Conservation (phyloP, 2,797 vertebrate genomes). For the Bovichtus variegatus region DNA sequence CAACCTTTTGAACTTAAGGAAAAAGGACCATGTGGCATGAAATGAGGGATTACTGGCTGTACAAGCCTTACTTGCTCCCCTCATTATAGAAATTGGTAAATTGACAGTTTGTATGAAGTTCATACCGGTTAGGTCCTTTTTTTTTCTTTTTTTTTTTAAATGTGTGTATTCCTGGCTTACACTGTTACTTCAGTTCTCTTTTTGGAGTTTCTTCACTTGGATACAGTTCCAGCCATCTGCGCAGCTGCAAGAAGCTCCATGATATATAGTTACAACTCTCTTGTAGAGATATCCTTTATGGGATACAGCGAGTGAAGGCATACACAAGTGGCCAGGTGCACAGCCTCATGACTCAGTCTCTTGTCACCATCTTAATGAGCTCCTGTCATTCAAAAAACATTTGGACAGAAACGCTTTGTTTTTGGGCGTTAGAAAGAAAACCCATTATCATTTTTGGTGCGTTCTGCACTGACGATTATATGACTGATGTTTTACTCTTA, state of each 20-base stretch:
- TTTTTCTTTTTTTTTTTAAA: no score
- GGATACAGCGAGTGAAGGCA: slow-evolving; percentile 32
- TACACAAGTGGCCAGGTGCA: slow-evolving; percentile 63
- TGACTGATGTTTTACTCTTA: slow-evolving; percentile 36
- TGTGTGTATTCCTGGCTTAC: neutral
- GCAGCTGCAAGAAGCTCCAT: slow-evolving; percentile 62
- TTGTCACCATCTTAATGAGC: slow-evolving; percentile 62
- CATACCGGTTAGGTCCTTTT: neutral
- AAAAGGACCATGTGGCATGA: neutral
- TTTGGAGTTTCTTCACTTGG: slow-evolving; percentile 38
- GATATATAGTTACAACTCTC: slow-evolving; percentile 54
- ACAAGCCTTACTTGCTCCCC: neutral
- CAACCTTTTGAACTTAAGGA: neutral
- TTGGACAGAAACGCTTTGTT: neutral
- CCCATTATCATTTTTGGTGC: neutral
- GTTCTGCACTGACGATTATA: slow-evolving; percentile 5
- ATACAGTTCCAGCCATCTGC: slow-evolving; percentile 50
- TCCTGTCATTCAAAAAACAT: slow-evolving; percentile 58
- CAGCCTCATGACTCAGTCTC: slow-evolving; percentile 47
- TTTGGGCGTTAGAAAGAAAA: neutral
- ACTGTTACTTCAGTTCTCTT: slow-evolving; percentile 26
- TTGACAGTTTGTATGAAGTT: slow-evolving; percentile 11
- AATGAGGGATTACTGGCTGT: neutral
- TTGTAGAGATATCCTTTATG: slow-evolving; percentile 34
- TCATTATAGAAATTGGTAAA: neutral